Evolutionary conservation across 2,113 vertebrate genomes (phyloP).

Genomic region (Coracopsis vasa): DNA sequence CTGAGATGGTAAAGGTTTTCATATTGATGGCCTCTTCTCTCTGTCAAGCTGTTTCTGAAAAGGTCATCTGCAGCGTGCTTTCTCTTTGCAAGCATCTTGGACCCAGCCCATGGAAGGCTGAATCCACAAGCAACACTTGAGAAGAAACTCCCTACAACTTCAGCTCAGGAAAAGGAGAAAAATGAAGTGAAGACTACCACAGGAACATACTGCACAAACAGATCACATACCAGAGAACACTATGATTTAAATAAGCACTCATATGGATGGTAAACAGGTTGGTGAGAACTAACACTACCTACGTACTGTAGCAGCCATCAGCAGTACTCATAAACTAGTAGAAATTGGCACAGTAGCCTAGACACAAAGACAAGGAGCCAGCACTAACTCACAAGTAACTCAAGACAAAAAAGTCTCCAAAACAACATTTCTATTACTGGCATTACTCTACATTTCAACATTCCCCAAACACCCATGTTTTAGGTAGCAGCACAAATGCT

Average conservation of each 20-base stretch:
- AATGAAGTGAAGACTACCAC: neutral
- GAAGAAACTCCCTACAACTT: neutral
- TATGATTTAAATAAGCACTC: neutral
- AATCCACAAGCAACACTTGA: neutral
- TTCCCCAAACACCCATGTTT: neutral
- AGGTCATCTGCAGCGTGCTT: neutral
- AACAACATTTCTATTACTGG: neutral
- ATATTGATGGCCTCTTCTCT: neutral
- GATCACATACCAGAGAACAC: neutral
- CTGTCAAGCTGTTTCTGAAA: neutral
- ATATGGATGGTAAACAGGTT: neutral
- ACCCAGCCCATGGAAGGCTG: neutral
- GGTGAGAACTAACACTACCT: constrained; percentile 20
- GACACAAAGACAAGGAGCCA: neutral
- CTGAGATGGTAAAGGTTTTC: neutral
- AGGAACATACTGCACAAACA: neutral
- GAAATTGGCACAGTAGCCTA: neutral
- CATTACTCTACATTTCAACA: neutral
- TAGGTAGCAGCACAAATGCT: neutral
- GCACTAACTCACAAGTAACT: neutral
- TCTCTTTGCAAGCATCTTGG: neutral
- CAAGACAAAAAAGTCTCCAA: neutral
- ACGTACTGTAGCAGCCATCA: neutral
- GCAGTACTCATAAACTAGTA: neutral
- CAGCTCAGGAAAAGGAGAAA: neutral